These are phyloP conservation scores for Melikaiella ostensackeni DNA, from an alignment of 2,888 invertebrate genomes.

Conservation along the genomic window DNA sequence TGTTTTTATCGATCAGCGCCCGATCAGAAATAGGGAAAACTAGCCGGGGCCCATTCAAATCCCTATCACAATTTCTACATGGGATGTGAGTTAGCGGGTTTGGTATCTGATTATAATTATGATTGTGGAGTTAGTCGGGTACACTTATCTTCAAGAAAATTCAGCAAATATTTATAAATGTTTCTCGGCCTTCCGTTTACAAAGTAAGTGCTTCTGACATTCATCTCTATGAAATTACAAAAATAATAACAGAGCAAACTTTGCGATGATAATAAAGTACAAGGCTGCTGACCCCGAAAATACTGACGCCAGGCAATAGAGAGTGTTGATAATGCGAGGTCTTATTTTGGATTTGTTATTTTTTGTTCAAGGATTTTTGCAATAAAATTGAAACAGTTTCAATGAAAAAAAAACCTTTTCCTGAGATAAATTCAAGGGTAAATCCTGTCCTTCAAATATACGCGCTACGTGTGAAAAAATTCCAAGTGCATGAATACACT, in stretches of 20 bases:
- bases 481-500: no score
- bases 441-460: no score
- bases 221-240: slow-evolving; percentile 19
- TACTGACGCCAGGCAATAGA: background rate
- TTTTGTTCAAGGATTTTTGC: no score
- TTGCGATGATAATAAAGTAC: slow-evolving; percentile 60
- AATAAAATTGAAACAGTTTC: no score
- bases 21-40: no score
- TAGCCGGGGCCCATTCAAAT: no score
- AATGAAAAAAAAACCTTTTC: no score
- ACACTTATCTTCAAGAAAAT: background rate
- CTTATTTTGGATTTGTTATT: no score
- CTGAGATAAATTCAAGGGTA: no score
- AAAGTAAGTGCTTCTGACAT: background rate
- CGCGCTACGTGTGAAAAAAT: no score
- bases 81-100: slow-evolving; percentile 3
- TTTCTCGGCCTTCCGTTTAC: slow-evolving; percentile 2
- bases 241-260: slow-evolving; percentile 18
- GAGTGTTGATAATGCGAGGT: background rate
- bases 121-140: slow-evolving; percentile 31
- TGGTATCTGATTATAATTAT: slow-evolving; percentile 44
- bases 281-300: slow-evolving; percentile 61
- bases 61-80: no score
- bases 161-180: background rate
- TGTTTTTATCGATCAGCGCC: no score